These are phyloP conservation scores for Drosophila malerkotliana DNA, from an alignment of 1,140 invertebrate genomes.

Conservation along the genomic window DNA sequence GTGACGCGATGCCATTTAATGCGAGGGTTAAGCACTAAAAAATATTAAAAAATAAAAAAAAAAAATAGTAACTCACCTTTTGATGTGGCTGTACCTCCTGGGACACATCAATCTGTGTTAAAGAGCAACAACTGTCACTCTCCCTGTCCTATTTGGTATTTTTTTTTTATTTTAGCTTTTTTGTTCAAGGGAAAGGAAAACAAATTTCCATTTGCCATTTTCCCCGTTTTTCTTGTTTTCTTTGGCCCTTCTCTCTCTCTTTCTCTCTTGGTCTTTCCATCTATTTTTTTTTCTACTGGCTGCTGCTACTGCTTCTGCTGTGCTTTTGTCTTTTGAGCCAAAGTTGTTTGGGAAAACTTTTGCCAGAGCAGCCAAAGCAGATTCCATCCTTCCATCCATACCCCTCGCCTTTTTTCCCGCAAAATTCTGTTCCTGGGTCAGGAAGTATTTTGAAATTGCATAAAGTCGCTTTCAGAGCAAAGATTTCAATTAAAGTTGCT, in stretches of 20 bases:
- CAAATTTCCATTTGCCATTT: constrained; percentile 72
- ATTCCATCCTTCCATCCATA: background rate
- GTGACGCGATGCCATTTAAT: constrained; percentile 18
- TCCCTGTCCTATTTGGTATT: constrained; percentile 20
- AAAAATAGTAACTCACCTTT: background rate
- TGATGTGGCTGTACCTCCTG: constrained; percentile 18
- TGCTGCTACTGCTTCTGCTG: constrained; percentile 1
- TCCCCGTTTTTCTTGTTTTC: constrained; percentile 30
- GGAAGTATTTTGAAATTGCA: constrained; percentile 74
- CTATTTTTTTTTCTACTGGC: constrained; percentile 12
- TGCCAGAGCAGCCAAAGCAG: constrained; percentile 36
- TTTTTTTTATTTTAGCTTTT: constrained; percentile 4
- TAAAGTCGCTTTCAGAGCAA: constrained; percentile 68
- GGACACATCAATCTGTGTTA: constrained; percentile 33
- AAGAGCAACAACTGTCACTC: constrained; percentile 36
- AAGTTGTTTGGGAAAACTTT: constrained; percentile 71
- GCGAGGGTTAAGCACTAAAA: background rate
- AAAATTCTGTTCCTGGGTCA: constrained; percentile 37
- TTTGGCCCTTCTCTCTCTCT: constrained; percentile 12
- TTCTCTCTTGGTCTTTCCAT: background rate
- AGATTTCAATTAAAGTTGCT: constrained; percentile 77
- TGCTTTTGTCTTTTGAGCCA: constrained; percentile 70
- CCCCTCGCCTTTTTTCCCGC: background rate
- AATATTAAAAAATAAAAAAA: background rate
- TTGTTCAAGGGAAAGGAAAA: constrained; percentile 47